Conservation (phyloP, 2,888 invertebrate genomes). For the Girardia tigrina region DNA sequence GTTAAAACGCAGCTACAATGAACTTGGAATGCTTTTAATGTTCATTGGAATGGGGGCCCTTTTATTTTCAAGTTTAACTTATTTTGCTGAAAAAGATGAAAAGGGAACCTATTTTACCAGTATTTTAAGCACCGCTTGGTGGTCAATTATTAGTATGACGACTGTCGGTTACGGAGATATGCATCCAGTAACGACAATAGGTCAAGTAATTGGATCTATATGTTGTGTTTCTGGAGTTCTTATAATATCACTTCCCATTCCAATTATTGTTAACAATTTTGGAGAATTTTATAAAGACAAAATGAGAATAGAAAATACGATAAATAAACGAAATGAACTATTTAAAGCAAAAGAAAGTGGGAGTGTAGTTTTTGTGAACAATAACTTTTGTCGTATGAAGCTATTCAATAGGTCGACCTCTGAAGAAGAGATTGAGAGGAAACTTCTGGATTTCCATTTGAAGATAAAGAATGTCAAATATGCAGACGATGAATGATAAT, state of each 20-base stretch:
- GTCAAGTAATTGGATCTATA: not conserved
- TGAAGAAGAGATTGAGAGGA: not conserved
- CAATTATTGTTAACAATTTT: not conserved
- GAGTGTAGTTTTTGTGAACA: not conserved
- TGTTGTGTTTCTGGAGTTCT: not conserved
- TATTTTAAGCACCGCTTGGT: not conserved
- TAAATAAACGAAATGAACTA: not conserved
- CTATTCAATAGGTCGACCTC: not conserved
- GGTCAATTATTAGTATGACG: too few species aligned
- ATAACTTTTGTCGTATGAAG: not conserved
- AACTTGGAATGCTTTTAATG: slow-evolving; percentile 86
- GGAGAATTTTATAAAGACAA: not conserved
- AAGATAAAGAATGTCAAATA: not conserved
- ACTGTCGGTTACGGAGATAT: too few species aligned
- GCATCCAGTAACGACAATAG: too few species aligned
- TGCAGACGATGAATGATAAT: not conserved
- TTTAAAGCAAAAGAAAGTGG: not conserved
- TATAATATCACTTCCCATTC: not conserved
- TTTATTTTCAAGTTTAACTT: slow-evolving; percentile 92
- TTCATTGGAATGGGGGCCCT: slow-evolving; percentile 97
- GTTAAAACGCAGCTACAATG: slow-evolving; percentile 91
- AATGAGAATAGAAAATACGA: not conserved
- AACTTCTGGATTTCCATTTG: not conserved
- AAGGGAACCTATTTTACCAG: not conserved
- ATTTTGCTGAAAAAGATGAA: slow-evolving; percentile 93